A percentile compares a stretch with the other conserved stretches of the same genome.
These are phyloP conservation scores for Gobio occitaniae DNA, from an alignment of 2,797 vertebrate species.

Conservation along the genomic window DNA sequence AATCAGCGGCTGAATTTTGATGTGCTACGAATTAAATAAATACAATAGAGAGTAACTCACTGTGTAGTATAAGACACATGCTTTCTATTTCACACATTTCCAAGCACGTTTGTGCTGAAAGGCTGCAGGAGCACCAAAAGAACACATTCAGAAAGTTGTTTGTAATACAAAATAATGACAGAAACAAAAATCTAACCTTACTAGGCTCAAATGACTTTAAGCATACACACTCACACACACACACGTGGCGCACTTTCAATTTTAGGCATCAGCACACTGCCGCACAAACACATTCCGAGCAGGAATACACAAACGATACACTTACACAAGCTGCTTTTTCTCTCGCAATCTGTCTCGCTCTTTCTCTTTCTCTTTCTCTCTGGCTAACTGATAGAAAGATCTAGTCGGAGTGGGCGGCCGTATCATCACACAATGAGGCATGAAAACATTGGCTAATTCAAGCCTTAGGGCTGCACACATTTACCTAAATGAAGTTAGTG, in stretches of 20 bases:
- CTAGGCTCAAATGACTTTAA: constrained; percentile 47
- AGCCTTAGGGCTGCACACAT: constrained; percentile 72
- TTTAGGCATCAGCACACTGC: constrained; percentile 53
- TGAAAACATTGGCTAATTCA: constrained; percentile 79
- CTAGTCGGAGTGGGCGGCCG: constrained; percentile 74
- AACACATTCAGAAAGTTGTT: constrained; percentile 31
- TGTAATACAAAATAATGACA: constrained; percentile 50
- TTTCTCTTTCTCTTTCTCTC: constrained; percentile 35
- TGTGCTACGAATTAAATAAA: constrained; percentile 6
- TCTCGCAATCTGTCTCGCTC: constrained; percentile 32
- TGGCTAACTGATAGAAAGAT: constrained; percentile 76
- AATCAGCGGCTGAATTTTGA: not conserved
- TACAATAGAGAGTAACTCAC: not conserved
- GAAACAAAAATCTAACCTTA: constrained; percentile 48
- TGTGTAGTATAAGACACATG: not conserved
- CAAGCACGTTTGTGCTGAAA: constrained; percentile 39
- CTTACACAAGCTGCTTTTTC: constrained; percentile 48
- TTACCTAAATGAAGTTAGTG: constrained; percentile 73
- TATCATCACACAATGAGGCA: constrained; percentile 79
- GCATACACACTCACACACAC: constrained; percentile 40
- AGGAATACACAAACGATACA: constrained; percentile 56
- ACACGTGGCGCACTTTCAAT: constrained; percentile 51
- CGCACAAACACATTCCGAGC: constrained; percentile 45
- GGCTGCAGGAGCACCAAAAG: constrained; percentile 14
- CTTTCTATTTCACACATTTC: constrained; percentile 36